Evolutionary conservation across 2,797 vertebrate genomes (phyloP).

Genomic region (Spea hammondii): DNA sequence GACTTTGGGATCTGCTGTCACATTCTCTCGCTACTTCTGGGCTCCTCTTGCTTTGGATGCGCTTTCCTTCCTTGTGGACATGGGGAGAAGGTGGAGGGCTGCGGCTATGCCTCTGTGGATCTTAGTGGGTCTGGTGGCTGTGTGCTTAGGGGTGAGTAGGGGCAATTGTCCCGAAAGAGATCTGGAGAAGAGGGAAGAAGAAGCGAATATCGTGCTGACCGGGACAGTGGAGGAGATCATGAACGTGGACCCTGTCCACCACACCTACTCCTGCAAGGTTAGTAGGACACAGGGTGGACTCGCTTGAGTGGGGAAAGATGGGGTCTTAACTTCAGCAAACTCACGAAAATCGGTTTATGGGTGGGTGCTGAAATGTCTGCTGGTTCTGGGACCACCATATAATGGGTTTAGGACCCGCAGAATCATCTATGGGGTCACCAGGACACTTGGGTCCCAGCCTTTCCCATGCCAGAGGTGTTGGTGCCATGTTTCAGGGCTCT

Average conservation of each 20-base stretch:
- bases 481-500: too few relatives aligned
- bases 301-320: slow-evolving; percentile 59
- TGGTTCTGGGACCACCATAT: background rate
- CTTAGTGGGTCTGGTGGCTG: slow-evolving; percentile 64
- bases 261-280: slow-evolving; percentile 98
- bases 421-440: background rate
- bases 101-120: slow-evolving; percentile 55
- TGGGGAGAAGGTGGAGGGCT: slow-evolving; percentile 64
- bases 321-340: slow-evolving; percentile 3
- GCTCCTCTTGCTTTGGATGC: slow-evolving; percentile 54
- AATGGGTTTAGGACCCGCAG: slow-evolving; percentile 7
- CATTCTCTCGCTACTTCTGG: slow-evolving; percentile 45
- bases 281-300: slow-evolving; percentile 40
- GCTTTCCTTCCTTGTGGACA: slow-evolving; percentile 58
- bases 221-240: slow-evolving; percentile 96
- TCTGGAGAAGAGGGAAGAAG: slow-evolving; percentile 87
- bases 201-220: slow-evolving; percentile 92
- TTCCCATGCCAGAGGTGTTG: background rate
- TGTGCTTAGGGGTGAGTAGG: slow-evolving; percentile 63
- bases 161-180: slow-evolving; percentile 84
- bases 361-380: background rate
- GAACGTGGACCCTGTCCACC: slow-evolving; percentile 94
- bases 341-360: background rate
- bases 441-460: background rate
- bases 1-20: slow-evolving; percentile 43